Percentiles rank a stretch among this genome's conserved stretches.
phyloP scores from a whole-genome alignment of 1,140 invertebrate genomes.

The Bursaphelenchus mucronatus region DNA sequence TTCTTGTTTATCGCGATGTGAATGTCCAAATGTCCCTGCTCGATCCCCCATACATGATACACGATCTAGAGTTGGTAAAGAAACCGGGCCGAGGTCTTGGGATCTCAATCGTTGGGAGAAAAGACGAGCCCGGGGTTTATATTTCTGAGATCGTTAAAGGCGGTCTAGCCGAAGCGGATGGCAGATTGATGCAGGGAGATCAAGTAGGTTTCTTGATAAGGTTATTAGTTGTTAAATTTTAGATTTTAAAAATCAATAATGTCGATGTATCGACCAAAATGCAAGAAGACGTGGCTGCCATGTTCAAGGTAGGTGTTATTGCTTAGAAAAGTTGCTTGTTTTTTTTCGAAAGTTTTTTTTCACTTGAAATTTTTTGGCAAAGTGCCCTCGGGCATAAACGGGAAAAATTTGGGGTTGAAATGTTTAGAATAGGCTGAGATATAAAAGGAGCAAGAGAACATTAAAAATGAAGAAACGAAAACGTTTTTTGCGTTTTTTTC shows the following conservation, averaged over 20 bases:
- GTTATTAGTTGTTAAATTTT: constrained; percentile 11
- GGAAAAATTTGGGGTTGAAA: no score
- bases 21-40: constrained; percentile 67
- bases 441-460: no score
- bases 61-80: constrained; percentile 83
- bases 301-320: constrained; percentile 70
- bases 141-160: constrained; percentile 89
- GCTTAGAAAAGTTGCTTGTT: no score
- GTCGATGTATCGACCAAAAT: constrained; percentile 74
- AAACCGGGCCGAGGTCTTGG: constrained; percentile 88
- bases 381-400: no score
- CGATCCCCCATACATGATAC: constrained; percentile 69
- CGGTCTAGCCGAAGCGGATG: constrained; percentile 83
- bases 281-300: constrained; percentile 78
- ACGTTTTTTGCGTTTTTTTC: no score
- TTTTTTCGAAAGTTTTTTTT: no score
- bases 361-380: no score
- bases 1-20: constrained; percentile 79
- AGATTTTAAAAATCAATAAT: constrained; percentile 15
- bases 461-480: no score
- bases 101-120: constrained; percentile 75
- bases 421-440: no score
- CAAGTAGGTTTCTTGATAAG: constrained; percentile 61
- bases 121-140: constrained; percentile 81
- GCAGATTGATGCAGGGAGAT: constrained; percentile 84